These are phyloP conservation scores for Odocoileus virginianus DNA, from an alignment of 2,113 vertebrate species.

Conservation along the genomic window DNA sequence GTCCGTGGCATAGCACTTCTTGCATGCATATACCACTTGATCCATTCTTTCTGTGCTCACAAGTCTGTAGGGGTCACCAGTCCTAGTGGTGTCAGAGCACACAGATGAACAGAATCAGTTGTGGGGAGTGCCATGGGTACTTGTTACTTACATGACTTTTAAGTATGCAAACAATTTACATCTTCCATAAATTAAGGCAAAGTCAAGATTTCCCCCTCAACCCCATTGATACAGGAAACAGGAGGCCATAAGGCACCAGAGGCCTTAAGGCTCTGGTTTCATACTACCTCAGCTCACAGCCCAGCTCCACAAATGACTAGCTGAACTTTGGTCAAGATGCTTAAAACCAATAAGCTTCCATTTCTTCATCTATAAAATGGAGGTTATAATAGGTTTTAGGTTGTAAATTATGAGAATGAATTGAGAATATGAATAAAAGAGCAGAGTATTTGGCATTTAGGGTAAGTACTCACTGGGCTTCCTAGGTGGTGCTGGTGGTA, in stretches of 20 bases:
- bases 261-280: neutral
- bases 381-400: neutral
- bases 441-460: neutral
- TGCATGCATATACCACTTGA: neutral
- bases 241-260: neutral
- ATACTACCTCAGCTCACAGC: neutral
- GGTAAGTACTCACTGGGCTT: neutral
- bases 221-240: neutral
- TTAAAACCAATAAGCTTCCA: neutral
- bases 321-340: neutral
- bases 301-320: neutral
- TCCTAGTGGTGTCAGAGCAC: accelerated
- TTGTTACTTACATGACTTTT: neutral
- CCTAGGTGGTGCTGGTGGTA: neutral
- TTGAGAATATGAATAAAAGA: neutral
- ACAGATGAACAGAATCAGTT: neutral
- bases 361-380: neutral
- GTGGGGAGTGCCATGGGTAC: neutral
- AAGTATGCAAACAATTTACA: neutral
- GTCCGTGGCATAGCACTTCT: neutral
- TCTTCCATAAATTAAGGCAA: neutral
- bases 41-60: neutral
- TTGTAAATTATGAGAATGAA: neutral
- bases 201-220: neutral
- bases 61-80: neutral